Evolutionary conservation across 2,888 invertebrate species (phyloP).

Genomic region (Dexiosoma caninum): DNA sequence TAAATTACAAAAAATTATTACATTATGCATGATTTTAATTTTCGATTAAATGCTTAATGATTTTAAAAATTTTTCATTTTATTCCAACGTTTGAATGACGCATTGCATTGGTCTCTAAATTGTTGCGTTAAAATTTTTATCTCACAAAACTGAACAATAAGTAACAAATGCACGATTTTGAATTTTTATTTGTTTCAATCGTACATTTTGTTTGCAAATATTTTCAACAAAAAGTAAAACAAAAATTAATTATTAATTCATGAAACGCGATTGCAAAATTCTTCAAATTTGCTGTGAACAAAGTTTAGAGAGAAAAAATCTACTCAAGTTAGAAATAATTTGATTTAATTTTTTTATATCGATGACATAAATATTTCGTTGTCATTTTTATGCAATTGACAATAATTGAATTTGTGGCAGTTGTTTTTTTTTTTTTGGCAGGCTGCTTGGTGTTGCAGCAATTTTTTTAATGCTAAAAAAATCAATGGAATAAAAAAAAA

Average conservation of each 20-base stretch:
- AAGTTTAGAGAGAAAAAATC: not conserved
- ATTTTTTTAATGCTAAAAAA: not conserved
- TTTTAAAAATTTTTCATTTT: not conserved
- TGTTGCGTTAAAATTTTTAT: not conserved
- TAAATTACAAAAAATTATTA: not conserved
- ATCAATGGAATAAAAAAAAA: not conserved
- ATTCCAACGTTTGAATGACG: not conserved
- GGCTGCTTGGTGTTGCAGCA: not conserved
- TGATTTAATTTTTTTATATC: not conserved
- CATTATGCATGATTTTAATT: not conserved
- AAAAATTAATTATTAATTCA: constrained; percentile 44
- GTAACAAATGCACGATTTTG: constrained; percentile 26
- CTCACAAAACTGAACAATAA: not conserved
- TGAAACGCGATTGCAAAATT: constrained; percentile 51
- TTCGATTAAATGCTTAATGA: not conserved
- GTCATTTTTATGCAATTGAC: not conserved
- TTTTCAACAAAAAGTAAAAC: not conserved
- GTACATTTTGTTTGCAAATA: constrained; percentile 1
- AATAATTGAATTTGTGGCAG: constrained; percentile 36
- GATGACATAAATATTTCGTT: constrained; percentile 37
- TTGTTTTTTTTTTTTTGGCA: not conserved
- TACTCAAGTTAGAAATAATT: not conserved
- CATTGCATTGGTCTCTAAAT: constrained; percentile 2
- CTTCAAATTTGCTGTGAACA: constrained; percentile 37
- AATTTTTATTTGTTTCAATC: constrained; percentile 11